Evolutionary conservation across 2,113 vertebrate species (phyloP), one percentile per base, ranked within the genome.

Genomic region (Lethenteron camtschaticum): DNA sequence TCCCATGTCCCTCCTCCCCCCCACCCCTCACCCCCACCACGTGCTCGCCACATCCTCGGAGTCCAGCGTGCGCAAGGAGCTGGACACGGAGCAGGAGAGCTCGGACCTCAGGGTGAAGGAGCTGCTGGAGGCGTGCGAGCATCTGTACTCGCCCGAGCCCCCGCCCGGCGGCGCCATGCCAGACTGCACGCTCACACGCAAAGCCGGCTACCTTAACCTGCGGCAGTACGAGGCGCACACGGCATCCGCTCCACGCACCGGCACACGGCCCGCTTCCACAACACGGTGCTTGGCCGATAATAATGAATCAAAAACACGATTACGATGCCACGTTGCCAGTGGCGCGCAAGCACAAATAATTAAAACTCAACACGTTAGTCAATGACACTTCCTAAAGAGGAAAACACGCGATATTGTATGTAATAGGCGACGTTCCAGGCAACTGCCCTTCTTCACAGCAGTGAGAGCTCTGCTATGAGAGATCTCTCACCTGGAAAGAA

Each of bases 101-200:
- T 95, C 96, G 90, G 88, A 96, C 73, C 83, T 95, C 78, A 92
- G 86, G 69, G 94, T 96, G 75, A 86, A 88, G 73, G 83, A 95
- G 76, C 80, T 96, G 79, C 90, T 96, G 79, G 75, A 80, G 60
- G 86, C 86, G 70, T 95, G 92, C 77, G 90, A 99, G 71, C 77
- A 83, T 1, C 78, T 96, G 2, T 99, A 99, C 70, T 75, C 87
- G 58, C 94, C 92, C 66, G 92, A 99, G 76, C 88, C 89, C 1
- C 90, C 95, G 74, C 78, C 85, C 56, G 78, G 75, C 10, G 86
- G 85, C 74, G 85, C 91, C 74, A 87, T 87, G 9, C 81, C 87
- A 69, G 86, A 88, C 69, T 84, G 89, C 72, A 95, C 84, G 74
- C 81, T 99, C 68, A 99, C 90, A 56, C 82, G 84, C 73, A 96